Conservation (phyloP, 1,140 invertebrate genomes). For the Maniola jurtina region DNA sequence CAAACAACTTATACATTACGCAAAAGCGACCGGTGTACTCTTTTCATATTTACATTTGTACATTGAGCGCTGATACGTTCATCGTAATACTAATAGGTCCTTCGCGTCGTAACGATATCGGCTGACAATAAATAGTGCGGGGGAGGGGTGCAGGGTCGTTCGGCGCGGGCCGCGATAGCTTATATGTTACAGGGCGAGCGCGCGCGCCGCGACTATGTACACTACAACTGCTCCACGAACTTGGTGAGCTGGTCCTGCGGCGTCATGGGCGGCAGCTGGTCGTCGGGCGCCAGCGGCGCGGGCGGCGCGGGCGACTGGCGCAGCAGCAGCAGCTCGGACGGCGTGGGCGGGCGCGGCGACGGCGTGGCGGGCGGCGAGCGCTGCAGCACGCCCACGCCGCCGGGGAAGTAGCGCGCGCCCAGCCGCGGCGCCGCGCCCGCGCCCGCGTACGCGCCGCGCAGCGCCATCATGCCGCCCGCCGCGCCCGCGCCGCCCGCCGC, state of each 20-base stretch:
- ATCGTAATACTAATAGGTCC: slow-evolving; percentile 74
- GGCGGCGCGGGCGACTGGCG: slow-evolving; percentile 83
- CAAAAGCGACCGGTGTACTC: slow-evolving; percentile 78
- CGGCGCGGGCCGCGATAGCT: slow-evolving; percentile 46
- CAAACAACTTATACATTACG: slow-evolving; percentile 77
- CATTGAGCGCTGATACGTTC: slow-evolving; percentile 78
- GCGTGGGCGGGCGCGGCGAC: slow-evolving; percentile 65
- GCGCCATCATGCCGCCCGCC: slow-evolving; percentile 46
- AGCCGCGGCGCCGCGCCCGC: slow-evolving; percentile 48
- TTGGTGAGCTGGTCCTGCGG: slow-evolving; percentile 95
- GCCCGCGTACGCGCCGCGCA: slow-evolving; percentile 65
- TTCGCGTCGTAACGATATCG: slow-evolving; percentile 63
- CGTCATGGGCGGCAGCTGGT: slow-evolving; percentile 87
- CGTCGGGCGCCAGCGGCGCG: slow-evolving; percentile 85
- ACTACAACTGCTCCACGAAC: slow-evolving; percentile 95
- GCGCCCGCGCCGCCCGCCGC: slow-evolving; percentile 60
- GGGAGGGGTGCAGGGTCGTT: slow-evolving; percentile 33
- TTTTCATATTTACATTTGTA: slow-evolving; percentile 80
- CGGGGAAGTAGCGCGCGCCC: slow-evolving; percentile 51
- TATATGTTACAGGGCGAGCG: slow-evolving; percentile 62
- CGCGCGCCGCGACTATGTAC: slow-evolving; percentile 62
- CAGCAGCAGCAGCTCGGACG: slow-evolving; percentile 67
- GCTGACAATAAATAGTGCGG: slow-evolving; percentile 64
- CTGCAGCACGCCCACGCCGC: slow-evolving; percentile 79
- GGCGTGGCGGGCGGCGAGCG: slow-evolving; percentile 87